A percentile compares a stretch with the other conserved stretches of the same genome.
These are phyloP conservation scores for Galleria mellonella DNA, from an alignment of 1,140 invertebrate genomes.

Conservation along the genomic window DNA sequence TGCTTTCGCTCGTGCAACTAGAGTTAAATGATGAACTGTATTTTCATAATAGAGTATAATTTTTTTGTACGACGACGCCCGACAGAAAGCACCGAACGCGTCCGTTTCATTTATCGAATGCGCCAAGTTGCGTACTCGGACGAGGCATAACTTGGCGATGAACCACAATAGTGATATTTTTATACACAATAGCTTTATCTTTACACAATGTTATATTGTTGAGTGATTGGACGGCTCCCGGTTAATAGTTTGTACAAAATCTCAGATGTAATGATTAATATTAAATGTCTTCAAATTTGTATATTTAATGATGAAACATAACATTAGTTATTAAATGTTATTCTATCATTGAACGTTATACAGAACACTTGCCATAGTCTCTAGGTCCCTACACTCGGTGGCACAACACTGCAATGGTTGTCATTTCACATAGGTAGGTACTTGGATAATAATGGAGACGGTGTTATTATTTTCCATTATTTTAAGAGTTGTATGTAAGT, in stretches of 20 bases:
- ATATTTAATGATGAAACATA: constrained; percentile 23
- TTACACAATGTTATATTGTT: constrained; percentile 70
- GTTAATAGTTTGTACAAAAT: constrained; percentile 67
- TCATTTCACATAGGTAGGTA: too few species aligned
- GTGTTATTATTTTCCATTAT: too few species aligned
- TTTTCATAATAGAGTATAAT: constrained; percentile 65
- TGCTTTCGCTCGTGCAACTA: constrained; percentile 30
- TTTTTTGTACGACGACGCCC: constrained; percentile 47
- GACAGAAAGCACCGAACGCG: constrained; percentile 29
- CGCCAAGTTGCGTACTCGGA: constrained; percentile 17
- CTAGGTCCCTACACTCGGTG: constrained; percentile 18
- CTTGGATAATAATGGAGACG: too few species aligned
- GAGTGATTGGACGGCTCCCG: constrained; percentile 69
- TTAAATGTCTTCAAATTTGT: constrained; percentile 48
- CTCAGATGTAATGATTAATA: constrained; percentile 50
- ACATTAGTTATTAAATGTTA: constrained; percentile 32
- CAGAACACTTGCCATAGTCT: constrained; percentile 28
- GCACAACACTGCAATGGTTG: constrained; percentile 7
- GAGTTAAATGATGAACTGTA: constrained; percentile 40
- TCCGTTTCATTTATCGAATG: constrained; percentile 57
- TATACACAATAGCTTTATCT: constrained; percentile 73
- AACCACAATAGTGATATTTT: constrained; percentile 69
- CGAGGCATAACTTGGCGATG: constrained; percentile 26
- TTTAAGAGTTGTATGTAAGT: too few species aligned
- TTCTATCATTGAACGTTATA: constrained; percentile 24